Evolutionary conservation across 2,113 vertebrate genomes (phyloP).

Genomic region (Myotis davidii): DNA sequence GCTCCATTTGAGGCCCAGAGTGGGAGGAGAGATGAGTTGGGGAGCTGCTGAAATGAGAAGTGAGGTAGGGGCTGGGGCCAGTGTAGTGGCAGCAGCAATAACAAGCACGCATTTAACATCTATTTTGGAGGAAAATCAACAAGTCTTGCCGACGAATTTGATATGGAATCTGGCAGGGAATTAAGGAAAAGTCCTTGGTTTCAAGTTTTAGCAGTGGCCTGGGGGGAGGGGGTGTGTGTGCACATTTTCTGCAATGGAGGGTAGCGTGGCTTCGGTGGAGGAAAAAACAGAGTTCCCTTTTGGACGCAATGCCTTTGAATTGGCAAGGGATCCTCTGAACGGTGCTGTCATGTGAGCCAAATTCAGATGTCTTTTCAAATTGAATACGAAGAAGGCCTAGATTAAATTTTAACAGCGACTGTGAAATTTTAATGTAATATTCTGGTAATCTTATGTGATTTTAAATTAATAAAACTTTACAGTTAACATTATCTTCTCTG

Average conservation of each 20-base stretch:
- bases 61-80: neutral
- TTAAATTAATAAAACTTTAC: neutral
- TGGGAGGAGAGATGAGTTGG: too few relatives aligned
- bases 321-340: neutral
- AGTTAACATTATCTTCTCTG: neutral
- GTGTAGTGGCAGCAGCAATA: fast-evolving
- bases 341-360: neutral
- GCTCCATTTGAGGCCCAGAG: neutral
- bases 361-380: neutral
- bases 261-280: too few relatives aligned
- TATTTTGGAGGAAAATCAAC: neutral
- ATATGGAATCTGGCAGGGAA: neutral
- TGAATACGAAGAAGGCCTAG: neutral
- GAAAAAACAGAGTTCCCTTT: neutral
- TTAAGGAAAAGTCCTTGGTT: neutral
- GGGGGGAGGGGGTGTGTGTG: too few relatives aligned
- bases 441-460: neutral
- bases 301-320: neutral
- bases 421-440: conserved; percentile 26
- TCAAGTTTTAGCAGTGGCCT: neutral
- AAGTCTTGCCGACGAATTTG: neutral
- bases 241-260: neutral
- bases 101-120: neutral
- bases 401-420: conserved; percentile 38
- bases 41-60: neutral